Evolutionary conservation across 2,888 invertebrate species (phyloP), one percentile per base, ranked within the genome.

Genomic region (Drosophila setosimentum): DNA sequence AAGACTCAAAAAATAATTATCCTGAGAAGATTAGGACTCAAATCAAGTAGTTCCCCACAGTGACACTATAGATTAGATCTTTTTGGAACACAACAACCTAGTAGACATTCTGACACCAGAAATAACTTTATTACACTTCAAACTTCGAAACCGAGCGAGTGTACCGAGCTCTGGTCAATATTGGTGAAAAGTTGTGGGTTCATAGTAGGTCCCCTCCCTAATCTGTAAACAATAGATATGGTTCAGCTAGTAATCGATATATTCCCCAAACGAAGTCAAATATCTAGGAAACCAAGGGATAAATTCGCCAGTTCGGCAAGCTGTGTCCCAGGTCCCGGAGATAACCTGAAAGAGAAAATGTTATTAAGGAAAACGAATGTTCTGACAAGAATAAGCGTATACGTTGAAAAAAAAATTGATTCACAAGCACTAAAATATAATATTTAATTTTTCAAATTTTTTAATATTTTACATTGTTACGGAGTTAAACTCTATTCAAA

Each of bases 321-420:
- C 40, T 21, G 40, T 21, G 11, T 11, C 21, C 42, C 16, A 51
- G 13, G 4, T 21, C 13, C 30, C 8, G 16, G 8, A 21, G 3
- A 30, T 32, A 33, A 27, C 37, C 57, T 57, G 40, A 21, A 57
- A 57, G 16, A n/a, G 40, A 57, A 55, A 29, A 57, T 21, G 16
- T 29, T 21, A 11, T 10, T 30, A 42, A 30, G 11, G 1, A 30
- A 55, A 16, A 0, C 3, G 21, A 57, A n/a, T n/a, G 7, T 13
- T 37, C 18, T 4, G 11, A 27, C 16, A 33, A 33, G 7, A 16
- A 11, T 27, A 18, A 18, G 3, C 18, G 3, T 18, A 30, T 16
- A 21, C 1, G 32, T 32, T 33, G 21, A 1, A n/a, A 7, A 16
- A 35, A 37, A 40, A 40, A 37, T 3, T 16, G n/a, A 8, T n/a